Evolutionary conservation across 2,888 invertebrate genomes (phyloP), one percentile per base, ranked within the genome.

Genomic region (Hoplodrina blanda): DNA sequence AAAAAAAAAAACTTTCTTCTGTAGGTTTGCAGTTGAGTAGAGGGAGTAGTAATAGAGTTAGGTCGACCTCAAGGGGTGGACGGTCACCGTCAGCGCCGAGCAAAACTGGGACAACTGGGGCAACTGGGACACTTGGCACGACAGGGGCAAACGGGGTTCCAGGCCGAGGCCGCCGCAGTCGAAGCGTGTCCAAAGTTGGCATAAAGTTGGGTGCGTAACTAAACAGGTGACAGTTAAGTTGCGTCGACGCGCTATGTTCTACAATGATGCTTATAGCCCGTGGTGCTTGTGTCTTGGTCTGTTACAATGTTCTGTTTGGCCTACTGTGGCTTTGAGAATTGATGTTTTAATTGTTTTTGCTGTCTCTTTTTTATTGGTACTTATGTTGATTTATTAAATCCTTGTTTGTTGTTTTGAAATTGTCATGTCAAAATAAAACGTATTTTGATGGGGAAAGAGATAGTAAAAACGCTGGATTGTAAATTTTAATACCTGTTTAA

Each of bases 21-120:
- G 93, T 97, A 95, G 96, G 97, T 93, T 97, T 97, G 93, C 96
- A 97, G 95, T 97, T 97, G 94, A 97, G 96, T 95, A 97, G 96
- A 93, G 96, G 96, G 83, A 93, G 95, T 92, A 96, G 96, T 95
- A 95, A 95, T 95, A 96, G 96, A 89, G 95, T 96, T 92, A 96
- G 96, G 91, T 96, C 96, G 78, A 91, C 96, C 76, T 94, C 96
- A 79, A 92, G 95, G 84, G 95, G 95, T 76, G 95, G 94, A 73
- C 90, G 95, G 76, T 95, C 95, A 69, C 95, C 95, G 70, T 95
- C 95, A 73, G 96, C 92, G 82, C 94, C 95, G 80, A 91, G 90
- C 89, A 95, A 93, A 92, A 87, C 90, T 73, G 91, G 87, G 88
- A 76, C 82, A 62, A 71, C 62, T 46, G 86, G 82, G 84, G 70